These are phyloP conservation scores for Nebria brevicollis DNA, from an alignment of 2,888 invertebrate genomes.

Conservation along the genomic window DNA sequence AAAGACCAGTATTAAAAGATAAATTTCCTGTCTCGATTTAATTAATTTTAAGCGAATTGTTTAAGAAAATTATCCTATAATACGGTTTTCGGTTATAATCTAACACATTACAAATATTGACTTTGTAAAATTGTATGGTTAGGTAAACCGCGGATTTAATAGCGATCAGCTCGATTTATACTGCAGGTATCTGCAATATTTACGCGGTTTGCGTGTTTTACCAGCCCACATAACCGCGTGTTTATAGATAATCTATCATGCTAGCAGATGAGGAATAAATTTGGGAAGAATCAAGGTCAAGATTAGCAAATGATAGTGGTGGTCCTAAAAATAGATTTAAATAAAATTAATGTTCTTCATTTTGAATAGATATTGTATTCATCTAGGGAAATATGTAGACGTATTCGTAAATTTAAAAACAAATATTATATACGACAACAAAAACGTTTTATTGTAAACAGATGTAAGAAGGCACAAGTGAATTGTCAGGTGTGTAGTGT, in stretches of 20 bases:
- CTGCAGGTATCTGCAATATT: neutral
- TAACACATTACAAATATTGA: too few species aligned
- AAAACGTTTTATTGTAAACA: neutral
- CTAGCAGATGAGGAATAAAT: constrained; percentile 11
- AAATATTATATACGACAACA: neutral
- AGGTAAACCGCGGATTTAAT: too few species aligned
- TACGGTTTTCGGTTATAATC: too few species aligned
- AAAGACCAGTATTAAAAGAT: too few species aligned
- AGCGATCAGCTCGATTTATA: neutral
- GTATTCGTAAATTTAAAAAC: neutral
- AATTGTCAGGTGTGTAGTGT: neutral
- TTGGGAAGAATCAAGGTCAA: constrained; percentile 27
- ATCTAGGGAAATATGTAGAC: too few species aligned
- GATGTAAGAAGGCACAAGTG: neutral
- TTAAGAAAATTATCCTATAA: too few species aligned
- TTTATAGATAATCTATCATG: constrained; percentile 27
- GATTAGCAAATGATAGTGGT: neutral
- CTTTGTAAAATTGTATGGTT: too few species aligned
- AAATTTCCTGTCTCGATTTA: too few species aligned
- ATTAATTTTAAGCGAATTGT: too few species aligned
- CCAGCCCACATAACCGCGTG: constrained; percentile 13
- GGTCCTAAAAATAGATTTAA: neutral
- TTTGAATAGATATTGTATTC: too few species aligned
- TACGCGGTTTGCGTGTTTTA: constrained; percentile 22
- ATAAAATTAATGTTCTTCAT: neutral